phyloP scores from a whole-genome alignment of 2,797 vertebrate species.

The Cephalopachus bancanus region DNA sequence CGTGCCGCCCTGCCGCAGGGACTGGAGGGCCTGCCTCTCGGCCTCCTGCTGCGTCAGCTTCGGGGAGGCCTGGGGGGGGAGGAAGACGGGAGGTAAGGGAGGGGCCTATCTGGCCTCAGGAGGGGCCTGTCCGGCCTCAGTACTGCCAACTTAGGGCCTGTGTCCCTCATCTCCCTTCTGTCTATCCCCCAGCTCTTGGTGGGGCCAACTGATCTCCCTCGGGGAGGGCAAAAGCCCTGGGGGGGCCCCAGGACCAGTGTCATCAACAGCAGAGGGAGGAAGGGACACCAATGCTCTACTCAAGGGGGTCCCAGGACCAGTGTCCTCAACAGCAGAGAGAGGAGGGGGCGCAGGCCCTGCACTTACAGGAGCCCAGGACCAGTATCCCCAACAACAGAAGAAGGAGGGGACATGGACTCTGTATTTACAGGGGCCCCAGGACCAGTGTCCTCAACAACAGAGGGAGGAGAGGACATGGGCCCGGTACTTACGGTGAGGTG shows the following conservation, averaged over 20 bases:
- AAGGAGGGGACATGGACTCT: no score
- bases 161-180: background rate
- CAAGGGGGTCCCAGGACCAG: no score
- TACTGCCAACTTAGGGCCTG: background rate
- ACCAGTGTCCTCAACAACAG: background rate
- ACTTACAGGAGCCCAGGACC: no score
- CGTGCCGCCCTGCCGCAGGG: conserved; percentile 93
- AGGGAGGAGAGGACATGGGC: background rate
- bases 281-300: no score
- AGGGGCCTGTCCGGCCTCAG: background rate
- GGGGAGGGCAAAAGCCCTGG: background rate
- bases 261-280: background rate
- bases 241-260: background rate
- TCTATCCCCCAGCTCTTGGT: background rate
- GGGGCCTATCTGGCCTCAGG: background rate
- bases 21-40: conserved; percentile 93
- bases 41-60: conserved; percentile 95
- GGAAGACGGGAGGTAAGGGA: background rate
- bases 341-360: no score
- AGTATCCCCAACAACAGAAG: no score
- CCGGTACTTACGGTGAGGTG: conserved; percentile 93
- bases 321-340: no score
- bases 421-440: background rate
- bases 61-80: conserved; percentile 89
- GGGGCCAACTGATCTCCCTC: background rate